These are phyloP conservation scores for Dendroctonus valens DNA, from an alignment of 1,140 invertebrate genomes.

Conservation along the genomic window DNA sequence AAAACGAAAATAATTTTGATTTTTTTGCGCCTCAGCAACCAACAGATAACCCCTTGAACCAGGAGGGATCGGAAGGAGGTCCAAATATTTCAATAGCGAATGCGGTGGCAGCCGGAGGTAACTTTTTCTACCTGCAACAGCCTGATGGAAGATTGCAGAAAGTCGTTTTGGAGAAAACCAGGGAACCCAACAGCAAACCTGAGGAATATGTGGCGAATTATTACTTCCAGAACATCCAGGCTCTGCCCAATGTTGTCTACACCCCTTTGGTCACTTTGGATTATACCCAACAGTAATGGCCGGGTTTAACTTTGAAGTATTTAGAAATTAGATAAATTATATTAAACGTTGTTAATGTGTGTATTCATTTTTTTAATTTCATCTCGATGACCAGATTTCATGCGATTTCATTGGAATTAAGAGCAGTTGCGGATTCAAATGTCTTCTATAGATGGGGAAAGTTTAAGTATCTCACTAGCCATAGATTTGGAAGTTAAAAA, in stretches of 20 bases:
- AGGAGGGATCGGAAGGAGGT: constrained; percentile 1
- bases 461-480: too few species aligned
- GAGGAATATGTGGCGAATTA: constrained; percentile 36
- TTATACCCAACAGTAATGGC: constrained; percentile 8
- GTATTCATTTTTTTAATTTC: too few species aligned
- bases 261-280: constrained; percentile 28
- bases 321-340: too few species aligned
- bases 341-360: too few species aligned
- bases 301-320: too few species aligned
- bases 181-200: constrained; percentile 27
- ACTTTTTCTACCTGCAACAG: constrained; percentile 33
- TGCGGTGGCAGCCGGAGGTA: constrained; percentile 22
- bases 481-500: too few species aligned
- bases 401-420: too few species aligned
- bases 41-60: neutral
- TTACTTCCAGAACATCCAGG: constrained; percentile 35
- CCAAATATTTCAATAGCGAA: constrained; percentile 35
- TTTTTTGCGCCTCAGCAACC: too few species aligned
- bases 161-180: constrained; percentile 28
- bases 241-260: constrained; percentile 31
- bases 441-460: too few species aligned
- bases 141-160: constrained; percentile 35
- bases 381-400: too few species aligned
- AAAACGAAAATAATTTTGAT: too few species aligned
- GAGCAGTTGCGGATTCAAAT: too few species aligned